Conservation (phyloP, 2,797 vertebrate genomes). For the Pantherophis alleghaniensis region DNA sequence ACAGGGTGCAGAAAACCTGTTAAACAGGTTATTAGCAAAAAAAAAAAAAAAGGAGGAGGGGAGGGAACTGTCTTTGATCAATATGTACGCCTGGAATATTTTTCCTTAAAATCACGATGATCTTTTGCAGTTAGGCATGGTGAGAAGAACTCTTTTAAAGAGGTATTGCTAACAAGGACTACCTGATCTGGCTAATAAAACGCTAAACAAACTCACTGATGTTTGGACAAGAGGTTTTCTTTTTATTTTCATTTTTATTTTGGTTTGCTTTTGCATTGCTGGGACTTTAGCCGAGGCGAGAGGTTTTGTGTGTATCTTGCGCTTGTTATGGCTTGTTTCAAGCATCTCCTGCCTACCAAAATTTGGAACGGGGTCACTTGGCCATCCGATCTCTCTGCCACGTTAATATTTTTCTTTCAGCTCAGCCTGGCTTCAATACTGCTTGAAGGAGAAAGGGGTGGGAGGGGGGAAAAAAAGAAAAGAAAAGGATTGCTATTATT, state of each 20-base stretch:
- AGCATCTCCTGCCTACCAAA: constrained; percentile 10
- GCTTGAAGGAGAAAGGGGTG: constrained; percentile 7
- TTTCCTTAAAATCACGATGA: not conserved
- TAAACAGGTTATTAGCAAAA: not conserved
- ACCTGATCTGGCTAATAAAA: not conserved
- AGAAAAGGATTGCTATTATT: not conserved
- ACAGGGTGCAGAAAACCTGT: not conserved
- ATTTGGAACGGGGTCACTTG: constrained; percentile 33
- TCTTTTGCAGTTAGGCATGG: not conserved
- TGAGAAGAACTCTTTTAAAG: not conserved
- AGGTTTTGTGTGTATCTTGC: not conserved
- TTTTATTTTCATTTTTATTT: not conserved
- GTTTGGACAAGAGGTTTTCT: too few species aligned
- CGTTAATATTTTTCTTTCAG: constrained; percentile 32
- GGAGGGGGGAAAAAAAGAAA: too few species aligned
- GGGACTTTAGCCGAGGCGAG: not conserved
- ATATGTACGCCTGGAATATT: not conserved
- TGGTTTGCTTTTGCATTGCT: not conserved
- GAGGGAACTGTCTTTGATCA: not conserved
- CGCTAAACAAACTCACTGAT: not conserved
- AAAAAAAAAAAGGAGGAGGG: too few species aligned
- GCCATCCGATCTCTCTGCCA: constrained; percentile 43
- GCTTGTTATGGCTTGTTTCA: constrained; percentile 18
- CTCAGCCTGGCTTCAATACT: constrained; percentile 40
- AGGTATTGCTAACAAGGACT: not conserved